These are phyloP conservation scores for Trichosurus vulpecula DNA, from an alignment of 2,797 vertebrate species.

Conservation along the genomic window DNA sequence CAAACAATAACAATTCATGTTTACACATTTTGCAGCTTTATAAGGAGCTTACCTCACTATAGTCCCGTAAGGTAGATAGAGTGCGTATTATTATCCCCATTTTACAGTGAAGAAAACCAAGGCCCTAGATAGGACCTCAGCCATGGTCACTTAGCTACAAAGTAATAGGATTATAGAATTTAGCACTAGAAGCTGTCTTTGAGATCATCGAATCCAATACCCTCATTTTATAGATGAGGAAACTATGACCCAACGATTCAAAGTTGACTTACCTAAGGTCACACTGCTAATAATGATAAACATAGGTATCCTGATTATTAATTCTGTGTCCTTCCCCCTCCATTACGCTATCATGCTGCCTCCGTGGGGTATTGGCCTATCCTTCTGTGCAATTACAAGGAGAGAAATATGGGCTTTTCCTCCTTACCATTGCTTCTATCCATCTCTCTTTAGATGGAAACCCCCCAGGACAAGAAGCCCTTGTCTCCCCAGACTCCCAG, in stretches of 20 bases:
- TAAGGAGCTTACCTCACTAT: background rate
- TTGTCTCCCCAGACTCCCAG: slow-evolving; percentile 85
- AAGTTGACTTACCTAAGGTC: background rate
- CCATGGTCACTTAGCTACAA: background rate
- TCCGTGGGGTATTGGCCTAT: background rate
- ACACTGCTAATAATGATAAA: background rate
- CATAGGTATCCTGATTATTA: background rate
- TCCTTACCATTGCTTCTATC: slow-evolving; percentile 49
- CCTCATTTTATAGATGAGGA: background rate
- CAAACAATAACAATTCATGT: background rate
- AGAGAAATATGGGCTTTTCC: accelerated
- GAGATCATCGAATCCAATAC: background rate
- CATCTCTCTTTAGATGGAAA: slow-evolving; percentile 84
- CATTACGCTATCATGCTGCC: background rate
- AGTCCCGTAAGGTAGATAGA: background rate
- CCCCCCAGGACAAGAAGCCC: slow-evolving; percentile 87
- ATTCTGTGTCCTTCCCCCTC: background rate
- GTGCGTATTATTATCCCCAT: background rate
- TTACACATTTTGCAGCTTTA: background rate
- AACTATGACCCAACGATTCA: background rate
- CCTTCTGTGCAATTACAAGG: background rate
- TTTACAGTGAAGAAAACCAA: background rate
- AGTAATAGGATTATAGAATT: background rate
- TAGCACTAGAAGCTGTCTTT: background rate
- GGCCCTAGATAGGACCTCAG: background rate